Evolutionary conservation across 2,797 vertebrate species (phyloP).

Genomic region (Danio aesculapii): DNA sequence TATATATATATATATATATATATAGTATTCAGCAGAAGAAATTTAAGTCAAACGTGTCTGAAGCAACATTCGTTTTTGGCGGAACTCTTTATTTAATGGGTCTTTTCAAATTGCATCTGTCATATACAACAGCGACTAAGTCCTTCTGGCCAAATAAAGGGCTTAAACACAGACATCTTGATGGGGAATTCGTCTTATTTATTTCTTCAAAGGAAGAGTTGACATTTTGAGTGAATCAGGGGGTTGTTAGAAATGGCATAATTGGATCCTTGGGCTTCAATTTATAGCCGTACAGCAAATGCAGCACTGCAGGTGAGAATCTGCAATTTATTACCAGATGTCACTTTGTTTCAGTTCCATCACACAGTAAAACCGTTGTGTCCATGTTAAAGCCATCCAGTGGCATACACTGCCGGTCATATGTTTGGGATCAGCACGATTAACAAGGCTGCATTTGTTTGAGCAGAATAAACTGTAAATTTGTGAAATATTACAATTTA

Average conservation of each 20-base stretch:
- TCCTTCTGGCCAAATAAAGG: neutral
- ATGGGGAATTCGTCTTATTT: neutral
- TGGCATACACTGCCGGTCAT: neutral
- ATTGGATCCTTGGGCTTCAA: constrained; percentile 52
- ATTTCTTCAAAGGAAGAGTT: constrained; percentile 34
- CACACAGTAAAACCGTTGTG: constrained; percentile 2
- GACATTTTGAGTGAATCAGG: constrained; percentile 33
- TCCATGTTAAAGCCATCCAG: constrained; percentile 4
- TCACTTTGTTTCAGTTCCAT: constrained; percentile 35
- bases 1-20: too few species aligned
- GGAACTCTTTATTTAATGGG: neutral
- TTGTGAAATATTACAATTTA: too few species aligned
- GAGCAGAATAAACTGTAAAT: too few species aligned
- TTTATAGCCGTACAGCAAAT: constrained; percentile 9
- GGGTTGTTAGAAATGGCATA: constrained; percentile 38
- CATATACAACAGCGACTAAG: neutral
- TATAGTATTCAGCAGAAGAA: neutral
- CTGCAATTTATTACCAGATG: constrained; percentile 15
- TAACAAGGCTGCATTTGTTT: too few species aligned
- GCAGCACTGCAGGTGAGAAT: constrained; percentile 38
- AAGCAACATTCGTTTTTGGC: constrained; percentile 1
- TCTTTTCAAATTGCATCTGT: neutral
- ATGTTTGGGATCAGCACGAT: too few species aligned
- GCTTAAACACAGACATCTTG: constrained; percentile 18
- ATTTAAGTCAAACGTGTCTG: neutral